A percentile compares a stretch with the other conserved stretches of the same genome.
phyloP scores from a whole-genome alignment of 2,888 invertebrate genomes.

The Sicus ferrugineus region DNA sequence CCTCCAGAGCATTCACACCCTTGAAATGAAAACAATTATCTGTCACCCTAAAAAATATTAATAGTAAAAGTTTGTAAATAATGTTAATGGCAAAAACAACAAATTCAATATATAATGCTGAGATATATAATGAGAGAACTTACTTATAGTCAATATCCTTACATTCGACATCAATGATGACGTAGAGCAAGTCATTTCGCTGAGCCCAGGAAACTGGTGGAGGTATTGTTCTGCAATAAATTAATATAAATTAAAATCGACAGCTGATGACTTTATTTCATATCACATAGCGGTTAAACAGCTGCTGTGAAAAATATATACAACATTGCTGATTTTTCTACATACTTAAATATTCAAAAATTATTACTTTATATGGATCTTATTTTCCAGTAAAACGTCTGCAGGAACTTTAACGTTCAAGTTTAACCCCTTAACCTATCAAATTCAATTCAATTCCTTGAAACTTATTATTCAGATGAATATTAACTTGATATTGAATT shows the following conservation, averaged over 20 bases:
- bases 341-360: too few relatives aligned
- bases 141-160: constrained; percentile 83
- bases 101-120: not conserved
- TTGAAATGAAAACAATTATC: constrained; percentile 81
- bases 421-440: too few relatives aligned
- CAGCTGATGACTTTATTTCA: too few relatives aligned
- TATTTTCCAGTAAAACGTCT: too few relatives aligned
- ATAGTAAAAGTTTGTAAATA: not conserved
- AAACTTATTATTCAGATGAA: too few relatives aligned
- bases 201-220: constrained; percentile 96
- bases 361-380: too few relatives aligned
- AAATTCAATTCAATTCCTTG: too few relatives aligned
- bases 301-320: too few relatives aligned
- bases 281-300: too few relatives aligned
- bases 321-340: too few relatives aligned
- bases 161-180: constrained; percentile 91
- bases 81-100: not conserved
- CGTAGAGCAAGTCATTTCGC: constrained; percentile 79
- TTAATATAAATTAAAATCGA: not conserved
- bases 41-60: constrained; percentile 67
- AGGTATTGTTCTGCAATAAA: constrained; percentile 65
- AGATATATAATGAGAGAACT: constrained; percentile 54
- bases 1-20: constrained; percentile 81
- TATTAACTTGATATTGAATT: too few relatives aligned
- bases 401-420: too few relatives aligned